These are phyloP conservation scores for Drosophila tani DNA, from an alignment of 1,140 invertebrate species.

Conservation along the genomic window DNA sequence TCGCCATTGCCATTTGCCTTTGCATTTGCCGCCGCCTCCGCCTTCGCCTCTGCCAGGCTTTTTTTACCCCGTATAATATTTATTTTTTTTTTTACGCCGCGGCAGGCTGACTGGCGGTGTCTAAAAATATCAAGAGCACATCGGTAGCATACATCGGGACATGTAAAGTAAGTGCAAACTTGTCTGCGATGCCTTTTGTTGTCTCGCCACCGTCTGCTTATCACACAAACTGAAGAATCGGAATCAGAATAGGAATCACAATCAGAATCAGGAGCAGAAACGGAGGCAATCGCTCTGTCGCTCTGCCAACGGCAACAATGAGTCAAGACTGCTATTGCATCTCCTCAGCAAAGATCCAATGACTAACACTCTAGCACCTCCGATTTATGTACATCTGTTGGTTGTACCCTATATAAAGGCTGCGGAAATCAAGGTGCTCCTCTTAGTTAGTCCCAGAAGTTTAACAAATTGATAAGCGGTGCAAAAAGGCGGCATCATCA, in stretches of 20 bases:
- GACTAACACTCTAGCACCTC: conserved; percentile 67
- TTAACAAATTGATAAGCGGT: conserved; percentile 27
- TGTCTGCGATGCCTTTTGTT: conserved; percentile 79
- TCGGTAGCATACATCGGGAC: conserved; percentile 21
- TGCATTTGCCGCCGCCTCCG: conserved; percentile 23
- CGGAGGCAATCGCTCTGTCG: conserved; percentile 16
- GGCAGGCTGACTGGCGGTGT: conserved; percentile 46
- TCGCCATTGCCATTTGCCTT: conserved; percentile 64
- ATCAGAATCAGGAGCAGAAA: conserved; percentile 7
- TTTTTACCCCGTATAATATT: conserved; percentile 26
- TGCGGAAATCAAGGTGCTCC: conserved; percentile 11
- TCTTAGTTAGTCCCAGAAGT: conserved; percentile 23
- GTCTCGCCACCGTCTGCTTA: conserved; percentile 81
- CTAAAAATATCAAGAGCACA: conserved; percentile 67
- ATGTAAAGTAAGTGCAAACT: conserved; percentile 73
- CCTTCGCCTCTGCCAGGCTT: conserved; percentile 10
- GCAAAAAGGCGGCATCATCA: background rate
- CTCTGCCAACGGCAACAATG: conserved; percentile 29
- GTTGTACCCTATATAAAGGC: conserved; percentile 32
- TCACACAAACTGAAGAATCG: conserved; percentile 37
- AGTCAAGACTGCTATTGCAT: conserved; percentile 21
- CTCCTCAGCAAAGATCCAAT: conserved; percentile 54
- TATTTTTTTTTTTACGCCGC: conserved; percentile 19
- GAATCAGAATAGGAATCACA: conserved; percentile 18
- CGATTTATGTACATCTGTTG: conserved; percentile 32